Evolutionary conservation across 2,113 vertebrate genomes (phyloP).

Genomic region (Phyllopteryx taeniolatus): DNA sequence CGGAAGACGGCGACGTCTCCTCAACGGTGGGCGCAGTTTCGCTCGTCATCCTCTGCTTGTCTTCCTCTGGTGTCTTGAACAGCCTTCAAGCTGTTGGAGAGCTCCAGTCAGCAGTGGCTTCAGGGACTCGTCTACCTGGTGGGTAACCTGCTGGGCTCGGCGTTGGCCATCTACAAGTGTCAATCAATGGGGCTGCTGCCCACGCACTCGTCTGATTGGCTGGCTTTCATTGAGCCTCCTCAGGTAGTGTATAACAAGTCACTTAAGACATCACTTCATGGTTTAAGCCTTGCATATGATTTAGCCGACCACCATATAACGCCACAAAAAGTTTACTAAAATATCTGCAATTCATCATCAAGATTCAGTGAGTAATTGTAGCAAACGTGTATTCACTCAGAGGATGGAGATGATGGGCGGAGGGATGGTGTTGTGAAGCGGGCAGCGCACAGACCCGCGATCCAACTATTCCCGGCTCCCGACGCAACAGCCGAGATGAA

Average conservation of each 20-base stretch:
- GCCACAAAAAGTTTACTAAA: too few relatives aligned
- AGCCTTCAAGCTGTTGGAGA: constrained; percentile 95
- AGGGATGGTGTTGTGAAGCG: constrained; percentile 83
- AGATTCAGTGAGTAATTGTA: too few relatives aligned
- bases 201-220: constrained; percentile 94
- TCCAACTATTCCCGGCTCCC: constrained; percentile 10
- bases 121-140: constrained; percentile 93
- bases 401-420: constrained; percentile 93
- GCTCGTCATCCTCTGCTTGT: neutral
- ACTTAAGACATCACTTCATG: neutral
- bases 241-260: constrained; percentile 74
- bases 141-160: constrained; percentile 91
- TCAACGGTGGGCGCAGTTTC: neutral
- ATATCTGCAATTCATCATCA: too few relatives aligned
- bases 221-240: constrained; percentile 93
- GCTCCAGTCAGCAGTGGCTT: constrained; percentile 93
- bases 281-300: too few relatives aligned
- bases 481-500: neutral
- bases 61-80: neutral
- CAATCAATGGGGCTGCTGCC: constrained; percentile 96
- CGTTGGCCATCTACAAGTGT: constrained; percentile 94
- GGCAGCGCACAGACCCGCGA: neutral
- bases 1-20: neutral
- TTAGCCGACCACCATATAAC: neutral
- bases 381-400: constrained; percentile 57